Evolutionary conservation across 2,888 invertebrate species (phyloP).

Genomic region (Oxyteleia sp.): DNA sequence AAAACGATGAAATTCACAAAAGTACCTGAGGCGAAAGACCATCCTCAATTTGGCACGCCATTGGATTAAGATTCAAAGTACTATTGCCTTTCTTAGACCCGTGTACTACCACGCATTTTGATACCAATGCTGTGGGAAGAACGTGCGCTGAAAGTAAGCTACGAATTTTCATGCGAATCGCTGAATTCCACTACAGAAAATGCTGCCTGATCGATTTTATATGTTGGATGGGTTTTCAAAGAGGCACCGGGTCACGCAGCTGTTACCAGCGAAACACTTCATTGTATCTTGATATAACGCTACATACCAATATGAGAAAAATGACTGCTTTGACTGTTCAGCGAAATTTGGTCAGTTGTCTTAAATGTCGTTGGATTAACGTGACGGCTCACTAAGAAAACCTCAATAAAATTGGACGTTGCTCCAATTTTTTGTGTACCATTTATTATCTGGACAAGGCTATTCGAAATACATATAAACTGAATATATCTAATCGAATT

Average conservation of each 20-base stretch:
- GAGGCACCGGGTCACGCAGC: conserved; percentile 54
- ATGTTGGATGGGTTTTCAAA: conserved; percentile 54
- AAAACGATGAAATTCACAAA: conserved; percentile 72
- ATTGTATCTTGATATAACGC: conserved; percentile 41
- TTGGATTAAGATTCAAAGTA: conserved; percentile 82
- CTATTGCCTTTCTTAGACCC: conserved; percentile 71
- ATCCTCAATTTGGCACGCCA: conserved; percentile 81
- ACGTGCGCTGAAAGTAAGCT: conserved; percentile 67
- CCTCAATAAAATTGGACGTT: no score
- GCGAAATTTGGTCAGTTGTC: conserved; percentile 13
- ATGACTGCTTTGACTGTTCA: conserved; percentile 15
- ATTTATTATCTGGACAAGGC: no score
- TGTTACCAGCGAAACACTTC: conserved; percentile 61
- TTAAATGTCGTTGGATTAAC: neutral
- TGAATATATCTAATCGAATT: no score
- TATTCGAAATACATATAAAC: no score
- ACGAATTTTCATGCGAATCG: conserved; percentile 60
- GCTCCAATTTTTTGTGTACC: no score
- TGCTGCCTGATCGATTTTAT: conserved; percentile 49
- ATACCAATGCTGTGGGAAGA: conserved; percentile 40
- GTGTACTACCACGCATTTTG: conserved; percentile 61
- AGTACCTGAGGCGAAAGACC: conserved; percentile 75
- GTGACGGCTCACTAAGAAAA: neutral
- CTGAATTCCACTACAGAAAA: conserved; percentile 52
- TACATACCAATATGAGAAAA: conserved; percentile 30